phyloP scores from a whole-genome alignment of 2,113 vertebrate species.

The Myotis davidii region DNA sequence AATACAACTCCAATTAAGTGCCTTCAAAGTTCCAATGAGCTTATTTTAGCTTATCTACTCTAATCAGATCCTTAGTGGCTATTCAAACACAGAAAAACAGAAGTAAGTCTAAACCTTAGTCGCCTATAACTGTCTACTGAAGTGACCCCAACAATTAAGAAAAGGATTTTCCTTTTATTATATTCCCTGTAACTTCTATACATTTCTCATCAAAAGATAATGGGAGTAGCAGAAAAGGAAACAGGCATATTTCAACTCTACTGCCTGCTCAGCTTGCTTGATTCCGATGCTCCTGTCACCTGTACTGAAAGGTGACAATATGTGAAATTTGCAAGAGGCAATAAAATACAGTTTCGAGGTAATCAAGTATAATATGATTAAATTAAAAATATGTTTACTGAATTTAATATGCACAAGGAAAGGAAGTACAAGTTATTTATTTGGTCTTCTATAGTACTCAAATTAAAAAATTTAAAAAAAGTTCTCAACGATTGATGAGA shows the following conservation, averaged over 20 bases:
- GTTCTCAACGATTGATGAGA: neutral
- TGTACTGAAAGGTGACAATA: neutral
- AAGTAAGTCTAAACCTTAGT: neutral
- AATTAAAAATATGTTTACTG: neutral
- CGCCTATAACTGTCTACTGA: neutral
- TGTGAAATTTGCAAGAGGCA: neutral
- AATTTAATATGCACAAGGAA: constrained; percentile 36
- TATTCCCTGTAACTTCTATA: neutral
- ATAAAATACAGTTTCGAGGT: neutral
- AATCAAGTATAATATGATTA: neutral
- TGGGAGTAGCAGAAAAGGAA: neutral
- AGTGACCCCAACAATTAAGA: neutral
- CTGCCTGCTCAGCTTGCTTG: neutral
- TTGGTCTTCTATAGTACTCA: neutral
- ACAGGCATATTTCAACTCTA: neutral
- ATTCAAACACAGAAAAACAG: neutral
- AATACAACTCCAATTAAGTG: neutral
- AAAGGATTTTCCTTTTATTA: neutral
- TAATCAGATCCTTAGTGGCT: neutral
- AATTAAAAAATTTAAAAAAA: neutral
- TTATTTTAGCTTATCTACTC: neutral
- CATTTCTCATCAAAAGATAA: constrained; percentile 1
- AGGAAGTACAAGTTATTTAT: neutral
- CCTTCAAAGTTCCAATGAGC: neutral
- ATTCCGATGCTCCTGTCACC: neutral